Conservation (phyloP, 2,888 invertebrate genomes). For the Philereme vetulata region DNA sequence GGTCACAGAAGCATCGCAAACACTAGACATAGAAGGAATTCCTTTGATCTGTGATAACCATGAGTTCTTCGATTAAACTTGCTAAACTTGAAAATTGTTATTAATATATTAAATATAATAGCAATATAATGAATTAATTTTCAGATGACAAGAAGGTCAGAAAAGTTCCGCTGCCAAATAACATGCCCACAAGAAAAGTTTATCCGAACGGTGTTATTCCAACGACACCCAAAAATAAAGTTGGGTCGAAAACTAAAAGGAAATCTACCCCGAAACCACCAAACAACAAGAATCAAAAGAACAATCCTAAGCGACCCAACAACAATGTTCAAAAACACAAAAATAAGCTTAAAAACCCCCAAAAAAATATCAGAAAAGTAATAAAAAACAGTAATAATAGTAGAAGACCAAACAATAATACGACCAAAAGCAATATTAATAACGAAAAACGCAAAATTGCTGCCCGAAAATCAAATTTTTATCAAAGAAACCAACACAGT, state of each 20-base stretch:
- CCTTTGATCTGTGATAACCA: too few relatives aligned
- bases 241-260: background rate
- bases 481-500: slow-evolving; percentile 29
- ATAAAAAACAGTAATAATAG: background rate
- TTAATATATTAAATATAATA: too few relatives aligned
- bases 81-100: background rate
- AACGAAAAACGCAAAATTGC: too few relatives aligned
- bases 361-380: background rate
- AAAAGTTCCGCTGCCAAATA: slow-evolving; percentile 6
- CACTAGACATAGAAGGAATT: too few relatives aligned
- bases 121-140: background rate
- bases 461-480: slow-evolving; percentile 1
- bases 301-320: slow-evolving; percentile 7
- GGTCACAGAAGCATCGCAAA: too few relatives aligned
- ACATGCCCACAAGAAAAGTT: slow-evolving; percentile 9
- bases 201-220: background rate
- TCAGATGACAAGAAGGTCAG: slow-evolving; percentile 29
- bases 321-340: slow-evolving; percentile 6
- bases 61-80: background rate
- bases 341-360: slow-evolving; percentile 4
- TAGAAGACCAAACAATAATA: too few relatives aligned
- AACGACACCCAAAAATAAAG: slow-evolving; percentile 7
- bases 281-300: slow-evolving; percentile 28
- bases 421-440: too few relatives aligned
- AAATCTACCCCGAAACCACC: slow-evolving; percentile 9